Evolutionary conservation across 2,797 vertebrate species (phyloP).

Genomic region (Syngnathus rostellatus): DNA sequence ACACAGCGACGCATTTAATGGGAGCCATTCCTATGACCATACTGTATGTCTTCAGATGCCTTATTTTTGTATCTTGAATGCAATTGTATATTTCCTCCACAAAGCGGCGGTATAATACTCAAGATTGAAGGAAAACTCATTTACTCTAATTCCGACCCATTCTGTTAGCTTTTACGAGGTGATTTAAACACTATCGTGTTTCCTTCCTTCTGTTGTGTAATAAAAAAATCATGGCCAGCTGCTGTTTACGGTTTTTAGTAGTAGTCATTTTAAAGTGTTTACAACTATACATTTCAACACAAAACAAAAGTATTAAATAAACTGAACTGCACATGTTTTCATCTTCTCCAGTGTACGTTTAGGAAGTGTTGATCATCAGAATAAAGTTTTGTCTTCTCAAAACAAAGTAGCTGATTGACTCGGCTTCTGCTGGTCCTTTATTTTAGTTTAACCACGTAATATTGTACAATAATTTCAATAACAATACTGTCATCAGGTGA

Average conservation of each 20-base stretch:
- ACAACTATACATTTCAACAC: background rate
- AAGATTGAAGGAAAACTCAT: background rate
- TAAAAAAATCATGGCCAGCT: background rate
- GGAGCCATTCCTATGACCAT: too few species aligned
- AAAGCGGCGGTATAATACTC: background rate
- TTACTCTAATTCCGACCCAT: background rate
- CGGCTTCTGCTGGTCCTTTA: background rate
- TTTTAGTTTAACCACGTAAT: background rate
- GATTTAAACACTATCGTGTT: background rate
- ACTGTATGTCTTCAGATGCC: background rate
- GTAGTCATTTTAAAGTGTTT: too few species aligned
- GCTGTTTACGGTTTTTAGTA: background rate
- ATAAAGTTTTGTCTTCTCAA: background rate
- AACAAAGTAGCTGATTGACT: background rate
- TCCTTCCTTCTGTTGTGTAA: background rate
- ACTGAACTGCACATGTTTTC: too few species aligned
- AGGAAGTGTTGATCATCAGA: background rate
- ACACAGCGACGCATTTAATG: background rate
- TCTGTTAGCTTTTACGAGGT: background rate
- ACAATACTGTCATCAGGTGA: background rate
- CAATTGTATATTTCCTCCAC: background rate
- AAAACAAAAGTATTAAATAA: too few species aligned
- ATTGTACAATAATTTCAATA: background rate
- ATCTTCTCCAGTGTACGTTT: too few species aligned
- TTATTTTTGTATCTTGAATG: background rate